Conservation (phyloP, 2,113 vertebrate species). For the Gobiocypris rarus region DNA sequence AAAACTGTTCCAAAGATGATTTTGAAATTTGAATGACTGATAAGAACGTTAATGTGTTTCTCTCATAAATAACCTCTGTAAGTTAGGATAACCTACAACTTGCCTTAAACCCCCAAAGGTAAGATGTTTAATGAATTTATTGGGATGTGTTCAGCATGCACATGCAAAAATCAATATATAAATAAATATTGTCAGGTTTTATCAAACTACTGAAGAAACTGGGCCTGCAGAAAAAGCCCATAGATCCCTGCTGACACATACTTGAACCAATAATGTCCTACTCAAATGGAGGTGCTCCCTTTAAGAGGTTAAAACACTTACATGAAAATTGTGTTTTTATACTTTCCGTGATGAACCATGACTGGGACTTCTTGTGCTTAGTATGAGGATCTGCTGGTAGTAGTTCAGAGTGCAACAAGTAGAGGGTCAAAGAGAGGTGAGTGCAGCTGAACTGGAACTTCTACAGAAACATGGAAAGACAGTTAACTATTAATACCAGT, state of each 20-base stretch:
- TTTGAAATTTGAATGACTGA: neutral
- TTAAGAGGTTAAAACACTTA: constrained; percentile 1
- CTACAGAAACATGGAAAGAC: constrained; percentile 10
- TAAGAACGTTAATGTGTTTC: neutral
- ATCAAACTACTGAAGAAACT: neutral
- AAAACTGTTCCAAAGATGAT: neutral
- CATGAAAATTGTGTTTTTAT: neutral
- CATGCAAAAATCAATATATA: neutral
- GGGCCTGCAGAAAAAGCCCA: neutral
- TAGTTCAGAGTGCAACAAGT: neutral
- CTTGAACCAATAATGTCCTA: neutral
- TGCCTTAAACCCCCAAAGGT: neutral
- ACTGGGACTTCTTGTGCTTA: neutral
- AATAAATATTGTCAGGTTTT: neutral
- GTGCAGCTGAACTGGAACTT: neutral
- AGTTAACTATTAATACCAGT: neutral
- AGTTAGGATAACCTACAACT: neutral
- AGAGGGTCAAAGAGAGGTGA: constrained; percentile 1
- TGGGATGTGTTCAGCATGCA: neutral
- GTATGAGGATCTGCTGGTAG: neutral
- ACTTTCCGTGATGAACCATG: neutral
- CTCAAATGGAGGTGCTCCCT: neutral
- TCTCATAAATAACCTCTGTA: neutral
- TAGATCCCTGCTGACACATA: neutral
- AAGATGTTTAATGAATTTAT: neutral